These are phyloP conservation scores for Gambelia wislizenii DNA, from an alignment of 2,797 vertebrate genomes.

Conservation along the genomic window DNA sequence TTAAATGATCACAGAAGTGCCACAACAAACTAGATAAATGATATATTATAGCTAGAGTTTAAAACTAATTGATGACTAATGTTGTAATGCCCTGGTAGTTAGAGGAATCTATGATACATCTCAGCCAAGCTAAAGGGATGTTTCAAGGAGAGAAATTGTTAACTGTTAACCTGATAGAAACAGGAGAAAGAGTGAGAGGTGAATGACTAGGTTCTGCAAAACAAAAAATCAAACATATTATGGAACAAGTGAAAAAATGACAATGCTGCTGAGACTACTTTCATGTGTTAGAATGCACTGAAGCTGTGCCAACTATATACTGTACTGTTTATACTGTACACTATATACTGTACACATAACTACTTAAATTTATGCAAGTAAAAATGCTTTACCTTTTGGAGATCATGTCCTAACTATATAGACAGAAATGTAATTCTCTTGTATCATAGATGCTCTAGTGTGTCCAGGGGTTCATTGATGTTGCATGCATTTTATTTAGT, in stretches of 20 bases:
- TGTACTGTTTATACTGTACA: too few species aligned
- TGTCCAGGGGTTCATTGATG: conserved; percentile 52
- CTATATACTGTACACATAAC: too few species aligned
- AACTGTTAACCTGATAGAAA: conserved; percentile 82
- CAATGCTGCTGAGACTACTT: conserved; percentile 41
- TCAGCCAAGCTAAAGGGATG: conserved; percentile 78
- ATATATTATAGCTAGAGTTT: conserved; percentile 79
- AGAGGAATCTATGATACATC: conserved; percentile 82
- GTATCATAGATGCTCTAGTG: neutral
- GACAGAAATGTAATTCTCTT: too few species aligned
- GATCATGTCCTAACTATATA: neutral
- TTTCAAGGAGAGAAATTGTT: conserved; percentile 81
- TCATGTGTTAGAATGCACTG: neutral
- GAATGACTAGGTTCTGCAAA: conserved; percentile 75
- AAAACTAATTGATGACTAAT: conserved; percentile 86
- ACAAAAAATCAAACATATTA: conserved; percentile 82
- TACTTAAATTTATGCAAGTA: neutral
- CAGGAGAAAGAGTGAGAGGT: conserved; percentile 71
- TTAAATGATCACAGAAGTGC: conserved; percentile 80
- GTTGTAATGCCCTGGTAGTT: conserved; percentile 83
- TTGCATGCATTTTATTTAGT: conserved; percentile 44
- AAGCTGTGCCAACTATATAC: neutral
- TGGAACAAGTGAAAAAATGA: conserved; percentile 73
- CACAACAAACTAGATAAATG: conserved; percentile 80
- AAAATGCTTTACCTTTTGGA: neutral